phyloP scores from a whole-genome alignment of 1,140 invertebrate genomes.

The Aphis craccivora region DNA sequence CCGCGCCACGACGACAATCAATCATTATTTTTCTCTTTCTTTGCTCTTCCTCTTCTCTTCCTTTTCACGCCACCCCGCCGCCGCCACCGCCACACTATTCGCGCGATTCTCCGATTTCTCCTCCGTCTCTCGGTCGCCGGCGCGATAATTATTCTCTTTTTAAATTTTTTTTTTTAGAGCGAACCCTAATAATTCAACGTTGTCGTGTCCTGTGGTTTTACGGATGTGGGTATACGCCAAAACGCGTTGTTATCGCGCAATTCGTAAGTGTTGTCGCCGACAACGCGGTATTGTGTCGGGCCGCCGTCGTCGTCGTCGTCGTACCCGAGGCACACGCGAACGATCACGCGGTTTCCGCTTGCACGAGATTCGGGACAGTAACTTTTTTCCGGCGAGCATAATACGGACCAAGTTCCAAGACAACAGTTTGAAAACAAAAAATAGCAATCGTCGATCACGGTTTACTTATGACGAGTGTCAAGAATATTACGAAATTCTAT shows the following conservation, averaged over 20 bases:
- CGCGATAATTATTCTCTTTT: not conserved
- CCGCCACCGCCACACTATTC: not conserved
- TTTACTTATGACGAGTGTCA: no score
- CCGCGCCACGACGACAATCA: constrained; percentile 8
- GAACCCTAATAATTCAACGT: not conserved
- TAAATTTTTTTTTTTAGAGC: not conserved
- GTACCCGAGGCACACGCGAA: no score
- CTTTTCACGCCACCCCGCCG: not conserved
- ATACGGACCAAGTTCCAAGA: no score
- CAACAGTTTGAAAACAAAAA: no score
- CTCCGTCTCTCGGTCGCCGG: not conserved
- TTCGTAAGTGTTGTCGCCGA: not conserved
- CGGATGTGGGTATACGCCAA: not conserved
- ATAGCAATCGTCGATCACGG: no score
- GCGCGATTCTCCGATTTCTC: not conserved
- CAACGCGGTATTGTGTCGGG: no score
- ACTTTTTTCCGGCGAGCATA: no score
- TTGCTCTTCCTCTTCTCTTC: not conserved
- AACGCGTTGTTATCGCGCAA: not conserved
- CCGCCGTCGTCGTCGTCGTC: no score
- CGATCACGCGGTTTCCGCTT: no score
- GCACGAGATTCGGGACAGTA: no score
- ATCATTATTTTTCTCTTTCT: constrained; percentile 27
- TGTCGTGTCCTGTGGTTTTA: not conserved
- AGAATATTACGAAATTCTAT: not conserved